These are phyloP conservation scores for Microcebus tavaratra DNA, from an alignment of 2,113 vertebrate genomes.

Conservation along the genomic window DNA sequence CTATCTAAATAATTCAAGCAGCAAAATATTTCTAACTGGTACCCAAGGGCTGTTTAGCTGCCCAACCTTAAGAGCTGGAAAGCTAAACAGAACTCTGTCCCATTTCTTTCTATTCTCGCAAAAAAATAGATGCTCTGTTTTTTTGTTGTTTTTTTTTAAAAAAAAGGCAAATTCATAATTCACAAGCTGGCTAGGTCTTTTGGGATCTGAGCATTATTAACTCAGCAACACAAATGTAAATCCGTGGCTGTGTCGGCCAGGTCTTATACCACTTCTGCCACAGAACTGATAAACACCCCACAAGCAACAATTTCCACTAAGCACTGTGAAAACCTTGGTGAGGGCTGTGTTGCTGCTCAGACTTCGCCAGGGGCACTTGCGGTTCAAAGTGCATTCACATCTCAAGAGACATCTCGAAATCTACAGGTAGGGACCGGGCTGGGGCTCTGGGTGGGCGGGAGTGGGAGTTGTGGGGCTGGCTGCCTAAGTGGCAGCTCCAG, in stretches of 20 bases:
- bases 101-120: conserved; percentile 20
- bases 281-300: not conserved
- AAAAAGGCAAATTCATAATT: conserved; percentile 37
- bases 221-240: conserved; percentile 56
- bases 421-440: not conserved
- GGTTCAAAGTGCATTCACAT: conserved; percentile 53
- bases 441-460: not conserved
- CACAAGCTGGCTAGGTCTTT: conserved; percentile 71
- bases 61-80: not conserved
- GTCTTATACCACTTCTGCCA: not conserved
- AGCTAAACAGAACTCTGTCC: conserved; percentile 53
- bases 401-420: not conserved
- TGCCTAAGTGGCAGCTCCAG: not conserved
- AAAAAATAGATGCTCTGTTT: conserved; percentile 66
- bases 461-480: not conserved
- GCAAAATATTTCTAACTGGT: conserved; percentile 64
- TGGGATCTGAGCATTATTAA: conserved; percentile 48
- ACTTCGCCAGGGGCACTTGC: conserved; percentile 74
- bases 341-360: conserved; percentile 62
- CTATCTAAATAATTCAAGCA: conserved; percentile 14
- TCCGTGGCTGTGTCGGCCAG: not conserved
- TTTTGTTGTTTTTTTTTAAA: not conserved
- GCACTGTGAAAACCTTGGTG: conserved; percentile 32
- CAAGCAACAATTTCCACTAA: not conserved
- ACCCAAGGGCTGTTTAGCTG: conserved; percentile 40